Evolutionary conservation across 2,888 invertebrate species (phyloP).

Genomic region (Choreutis nemorana): DNA sequence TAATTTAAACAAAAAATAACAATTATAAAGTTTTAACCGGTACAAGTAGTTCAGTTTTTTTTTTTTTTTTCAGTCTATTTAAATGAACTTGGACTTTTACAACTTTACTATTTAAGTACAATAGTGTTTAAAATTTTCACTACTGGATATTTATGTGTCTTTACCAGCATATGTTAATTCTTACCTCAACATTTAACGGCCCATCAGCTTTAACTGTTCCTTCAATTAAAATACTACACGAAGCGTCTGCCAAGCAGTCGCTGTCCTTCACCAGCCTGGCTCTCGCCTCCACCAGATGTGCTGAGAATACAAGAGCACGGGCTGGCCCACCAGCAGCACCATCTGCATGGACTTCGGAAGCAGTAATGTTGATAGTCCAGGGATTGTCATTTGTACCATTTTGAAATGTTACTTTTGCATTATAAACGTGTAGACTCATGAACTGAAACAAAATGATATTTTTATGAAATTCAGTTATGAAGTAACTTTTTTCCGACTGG

Average conservation of each 20-base stretch:
- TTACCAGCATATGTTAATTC: too few species aligned
- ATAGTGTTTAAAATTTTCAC: too few species aligned
- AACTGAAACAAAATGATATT: constrained; percentile 61
- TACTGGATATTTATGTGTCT: too few species aligned
- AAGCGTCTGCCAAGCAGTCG: constrained; percentile 76
- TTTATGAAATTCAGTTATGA: constrained; percentile 2
- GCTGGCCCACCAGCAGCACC: constrained; percentile 77
- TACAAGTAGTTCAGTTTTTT: too few species aligned
- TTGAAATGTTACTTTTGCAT: constrained; percentile 62
- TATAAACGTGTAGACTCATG: constrained; percentile 84
- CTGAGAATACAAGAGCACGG: constrained; percentile 72
- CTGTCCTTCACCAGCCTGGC: constrained; percentile 60
- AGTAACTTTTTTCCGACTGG: too few species aligned
- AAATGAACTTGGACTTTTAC: too few species aligned
- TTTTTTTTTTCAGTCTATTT: too few species aligned
- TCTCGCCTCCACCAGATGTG: constrained; percentile 72
- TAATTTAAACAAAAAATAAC: too few species aligned
- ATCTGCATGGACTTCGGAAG: constrained; percentile 76
- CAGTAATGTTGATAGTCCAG: constrained; percentile 75
- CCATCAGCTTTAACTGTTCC: constrained; percentile 82
- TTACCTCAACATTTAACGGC: constrained; percentile 84
- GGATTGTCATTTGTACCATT: constrained; percentile 62
- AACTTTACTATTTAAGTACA: too few species aligned
- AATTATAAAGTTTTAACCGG: too few species aligned
- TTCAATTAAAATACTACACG: constrained; percentile 77